phyloP scores from a whole-genome alignment of 2,113 vertebrate genomes.

The Chauna torquata region DNA sequence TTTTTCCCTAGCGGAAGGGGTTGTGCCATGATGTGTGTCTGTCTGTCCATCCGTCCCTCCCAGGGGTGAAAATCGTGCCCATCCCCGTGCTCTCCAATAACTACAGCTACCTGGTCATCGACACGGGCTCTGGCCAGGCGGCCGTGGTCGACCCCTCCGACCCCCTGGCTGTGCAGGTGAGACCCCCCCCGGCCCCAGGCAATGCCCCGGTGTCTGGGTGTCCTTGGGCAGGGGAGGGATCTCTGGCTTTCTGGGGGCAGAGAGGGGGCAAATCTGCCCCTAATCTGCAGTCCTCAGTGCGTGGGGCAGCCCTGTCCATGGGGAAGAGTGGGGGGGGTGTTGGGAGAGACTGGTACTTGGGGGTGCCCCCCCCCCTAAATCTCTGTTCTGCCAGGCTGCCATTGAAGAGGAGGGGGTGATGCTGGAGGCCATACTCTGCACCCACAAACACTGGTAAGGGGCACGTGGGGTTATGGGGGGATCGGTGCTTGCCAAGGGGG shows the following conservation, averaged over 20 bases:
- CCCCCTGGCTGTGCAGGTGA: conserved; percentile 90
- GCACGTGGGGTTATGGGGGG: background rate
- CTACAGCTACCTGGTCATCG: conserved; percentile 95
- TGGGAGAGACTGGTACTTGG: background rate
- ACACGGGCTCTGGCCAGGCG: conserved; percentile 83
- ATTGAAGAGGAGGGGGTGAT: conserved; percentile 87
- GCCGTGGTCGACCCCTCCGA: conserved; percentile 92
- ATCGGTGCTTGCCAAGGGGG: background rate
- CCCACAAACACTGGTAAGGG: conserved; percentile 97
- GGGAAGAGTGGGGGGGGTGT: too few species aligned
- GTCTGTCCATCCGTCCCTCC: background rate
- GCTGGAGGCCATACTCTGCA: conserved; percentile 93
- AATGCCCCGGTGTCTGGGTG: fast-evolving
- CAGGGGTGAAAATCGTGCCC: conserved; percentile 95
- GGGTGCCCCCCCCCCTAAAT: background rate
- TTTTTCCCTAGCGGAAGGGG: fast-evolving
- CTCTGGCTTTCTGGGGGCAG: background rate
- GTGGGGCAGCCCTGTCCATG: background rate
- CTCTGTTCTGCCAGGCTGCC: conserved; percentile 75
- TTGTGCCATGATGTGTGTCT: background rate
- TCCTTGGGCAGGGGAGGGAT: background rate
- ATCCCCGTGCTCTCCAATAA: conserved; percentile 92
- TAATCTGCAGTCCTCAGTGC: background rate
- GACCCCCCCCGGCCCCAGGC: background rate
- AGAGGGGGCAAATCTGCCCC: background rate